Evolutionary conservation across 2,797 vertebrate genomes (phyloP).

Genomic region (Acanthornis magna): DNA sequence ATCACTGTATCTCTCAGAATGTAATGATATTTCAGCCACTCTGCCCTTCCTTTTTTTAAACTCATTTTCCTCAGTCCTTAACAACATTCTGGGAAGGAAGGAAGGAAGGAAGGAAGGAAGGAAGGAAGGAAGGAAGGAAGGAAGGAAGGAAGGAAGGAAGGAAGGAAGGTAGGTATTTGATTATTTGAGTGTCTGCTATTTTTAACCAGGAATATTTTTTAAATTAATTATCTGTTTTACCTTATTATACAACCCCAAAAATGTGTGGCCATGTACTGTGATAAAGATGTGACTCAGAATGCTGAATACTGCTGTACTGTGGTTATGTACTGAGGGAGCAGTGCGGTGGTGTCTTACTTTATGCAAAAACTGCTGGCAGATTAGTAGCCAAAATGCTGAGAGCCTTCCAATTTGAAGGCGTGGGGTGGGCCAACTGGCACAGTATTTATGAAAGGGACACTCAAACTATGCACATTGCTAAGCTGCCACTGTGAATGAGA

Average conservation of each 20-base stretch:
- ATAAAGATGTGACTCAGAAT: not conserved
- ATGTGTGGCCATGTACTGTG: not conserved
- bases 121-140: too few relatives aligned
- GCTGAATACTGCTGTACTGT: not conserved
- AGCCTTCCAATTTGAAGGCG: constrained; percentile 13
- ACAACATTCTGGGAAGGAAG: not conserved
- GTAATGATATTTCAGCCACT: constrained; percentile 5
- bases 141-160: too few relatives aligned
- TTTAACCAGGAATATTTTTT: not conserved
- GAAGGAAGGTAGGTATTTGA: accelerated
- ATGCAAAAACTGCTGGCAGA: not conserved
- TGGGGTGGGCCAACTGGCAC: constrained; percentile 31
- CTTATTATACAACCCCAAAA: not conserved
- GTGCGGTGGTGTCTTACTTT: not conserved
- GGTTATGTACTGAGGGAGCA: not conserved
- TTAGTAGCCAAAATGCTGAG: constrained; percentile 1
- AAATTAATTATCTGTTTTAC: not conserved
- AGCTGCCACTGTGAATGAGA: constrained; percentile 31
- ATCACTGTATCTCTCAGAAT: not conserved
- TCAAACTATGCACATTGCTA: not conserved
- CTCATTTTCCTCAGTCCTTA: not conserved
- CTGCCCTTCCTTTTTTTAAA: not conserved
- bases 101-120: too few relatives aligned
- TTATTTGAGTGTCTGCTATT: not conserved
- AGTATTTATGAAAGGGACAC: not conserved